Conservation (phyloP, 1,140 invertebrate species). For the Apis mellifera region DNA sequence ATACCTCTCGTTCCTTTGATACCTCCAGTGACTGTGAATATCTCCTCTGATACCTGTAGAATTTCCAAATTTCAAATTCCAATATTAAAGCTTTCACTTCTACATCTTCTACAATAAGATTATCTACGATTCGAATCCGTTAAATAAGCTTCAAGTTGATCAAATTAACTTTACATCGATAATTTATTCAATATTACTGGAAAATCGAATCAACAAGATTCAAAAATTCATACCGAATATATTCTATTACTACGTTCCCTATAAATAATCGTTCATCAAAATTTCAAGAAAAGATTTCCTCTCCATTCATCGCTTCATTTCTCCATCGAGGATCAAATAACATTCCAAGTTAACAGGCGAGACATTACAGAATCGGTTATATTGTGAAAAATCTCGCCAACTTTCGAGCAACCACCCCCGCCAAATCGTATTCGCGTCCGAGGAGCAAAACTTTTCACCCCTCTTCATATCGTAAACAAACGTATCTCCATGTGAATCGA, state of each 20-base stretch:
- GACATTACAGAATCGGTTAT: not conserved
- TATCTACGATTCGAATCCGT: not conserved
- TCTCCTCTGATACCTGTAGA: not conserved
- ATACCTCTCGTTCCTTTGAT: not conserved
- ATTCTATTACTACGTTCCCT: no score
- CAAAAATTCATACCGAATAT: no score
- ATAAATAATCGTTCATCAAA: not conserved
- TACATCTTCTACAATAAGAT: not conserved
- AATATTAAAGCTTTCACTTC: not conserved
- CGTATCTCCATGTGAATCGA: constrained; percentile 41
- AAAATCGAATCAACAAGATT: no score
- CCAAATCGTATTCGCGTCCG: no score
- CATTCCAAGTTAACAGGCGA: not conserved
- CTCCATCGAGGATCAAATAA: not conserved
- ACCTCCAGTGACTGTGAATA: not conserved
- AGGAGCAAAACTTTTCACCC: constrained; percentile 13
- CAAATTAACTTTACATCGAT: no score
- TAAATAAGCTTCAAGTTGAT: not conserved
- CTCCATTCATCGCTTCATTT: not conserved
- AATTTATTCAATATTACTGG: no score
- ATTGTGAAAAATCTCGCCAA: constrained; percentile 1
- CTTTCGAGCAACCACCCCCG: constrained; percentile 1
- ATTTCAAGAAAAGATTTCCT: not conserved
- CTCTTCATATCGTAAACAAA: constrained; percentile 32
- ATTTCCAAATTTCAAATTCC: not conserved